Percentiles rank a stretch among this genome's conserved stretches.
phyloP scores from a whole-genome alignment of 2,888 invertebrate species.

The Autographa pulchrina region DNA sequence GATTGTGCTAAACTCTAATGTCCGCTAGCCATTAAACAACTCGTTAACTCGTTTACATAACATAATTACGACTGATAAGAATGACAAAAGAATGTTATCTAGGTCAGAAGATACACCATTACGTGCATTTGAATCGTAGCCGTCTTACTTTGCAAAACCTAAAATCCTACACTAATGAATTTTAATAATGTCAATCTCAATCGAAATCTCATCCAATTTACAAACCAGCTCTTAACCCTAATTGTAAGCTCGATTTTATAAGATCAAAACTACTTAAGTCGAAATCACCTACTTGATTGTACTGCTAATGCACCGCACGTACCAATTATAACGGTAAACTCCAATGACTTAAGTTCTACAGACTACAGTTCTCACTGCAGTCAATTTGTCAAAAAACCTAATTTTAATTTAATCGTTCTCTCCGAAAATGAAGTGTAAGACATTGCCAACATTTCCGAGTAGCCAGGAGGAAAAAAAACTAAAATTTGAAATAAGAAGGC shows the following conservation, averaged over 20 bases:
- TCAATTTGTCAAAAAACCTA: constrained; percentile 41
- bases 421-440: constrained; percentile 55
- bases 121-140: constrained; percentile 18
- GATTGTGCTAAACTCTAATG: constrained; percentile 40
- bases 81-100: constrained; percentile 15
- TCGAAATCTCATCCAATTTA: neutral
- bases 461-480: constrained; percentile 54
- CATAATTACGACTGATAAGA: constrained; percentile 41
- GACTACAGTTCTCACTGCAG: constrained; percentile 33
- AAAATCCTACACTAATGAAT: no score
- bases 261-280: neutral
- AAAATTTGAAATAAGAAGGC: constrained; percentile 63
- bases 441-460: constrained; percentile 57
- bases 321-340: constrained; percentile 32
- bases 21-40: constrained; percentile 38
- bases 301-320: neutral
- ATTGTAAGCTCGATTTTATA: neutral
- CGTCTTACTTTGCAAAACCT: no score
- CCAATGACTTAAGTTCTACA: constrained; percentile 30
- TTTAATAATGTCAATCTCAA: neutral
- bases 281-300: neutral
- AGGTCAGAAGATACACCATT: constrained; percentile 30
- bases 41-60: constrained; percentile 45
- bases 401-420: constrained; percentile 55
- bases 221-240: neutral